phyloP scores from a whole-genome alignment of 2,113 vertebrate species.

The Catharus fuscescens region DNA sequence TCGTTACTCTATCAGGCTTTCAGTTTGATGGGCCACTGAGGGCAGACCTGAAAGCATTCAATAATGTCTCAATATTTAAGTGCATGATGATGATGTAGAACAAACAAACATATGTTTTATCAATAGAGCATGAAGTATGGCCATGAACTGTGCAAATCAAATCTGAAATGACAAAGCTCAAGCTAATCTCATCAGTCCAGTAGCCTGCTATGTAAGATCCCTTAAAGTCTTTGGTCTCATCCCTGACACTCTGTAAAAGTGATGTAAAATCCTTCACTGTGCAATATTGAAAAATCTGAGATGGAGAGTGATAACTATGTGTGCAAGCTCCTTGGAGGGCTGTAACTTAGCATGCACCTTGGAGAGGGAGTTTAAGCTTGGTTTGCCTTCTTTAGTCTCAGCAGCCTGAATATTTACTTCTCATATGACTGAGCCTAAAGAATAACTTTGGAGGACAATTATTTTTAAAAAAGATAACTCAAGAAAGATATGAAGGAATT shows the following conservation, averaged over 20 bases:
- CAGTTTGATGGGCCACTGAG: neutral
- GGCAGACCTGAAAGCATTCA: slow-evolving; percentile 62
- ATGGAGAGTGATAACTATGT: neutral
- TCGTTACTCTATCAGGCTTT: slow-evolving; percentile 23
- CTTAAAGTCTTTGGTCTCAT: neutral
- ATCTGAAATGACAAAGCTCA: slow-evolving; percentile 22
- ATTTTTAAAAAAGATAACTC: neutral
- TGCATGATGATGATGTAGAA: slow-evolving; percentile 16
- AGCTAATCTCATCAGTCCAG: neutral
- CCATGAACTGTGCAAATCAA: slow-evolving; percentile 20
- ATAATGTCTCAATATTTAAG: slow-evolving; percentile 56
- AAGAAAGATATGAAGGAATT: neutral
- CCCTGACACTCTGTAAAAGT: neutral
- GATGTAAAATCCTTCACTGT: neutral
- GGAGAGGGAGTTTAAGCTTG: neutral
- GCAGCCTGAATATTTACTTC: neutral
- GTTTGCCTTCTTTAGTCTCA: neutral
- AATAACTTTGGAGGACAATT: neutral
- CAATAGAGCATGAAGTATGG: neutral
- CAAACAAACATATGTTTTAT: slow-evolving; percentile 48
- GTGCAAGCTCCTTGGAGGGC: neutral
- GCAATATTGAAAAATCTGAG: neutral
- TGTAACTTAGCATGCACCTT: neutral
- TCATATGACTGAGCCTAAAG: neutral
- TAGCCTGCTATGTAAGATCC: neutral